Base-by-base conservation (phyloP, 2,113 vertebrate genomes). In the Chaetorhynchus papuensis region DNA sequence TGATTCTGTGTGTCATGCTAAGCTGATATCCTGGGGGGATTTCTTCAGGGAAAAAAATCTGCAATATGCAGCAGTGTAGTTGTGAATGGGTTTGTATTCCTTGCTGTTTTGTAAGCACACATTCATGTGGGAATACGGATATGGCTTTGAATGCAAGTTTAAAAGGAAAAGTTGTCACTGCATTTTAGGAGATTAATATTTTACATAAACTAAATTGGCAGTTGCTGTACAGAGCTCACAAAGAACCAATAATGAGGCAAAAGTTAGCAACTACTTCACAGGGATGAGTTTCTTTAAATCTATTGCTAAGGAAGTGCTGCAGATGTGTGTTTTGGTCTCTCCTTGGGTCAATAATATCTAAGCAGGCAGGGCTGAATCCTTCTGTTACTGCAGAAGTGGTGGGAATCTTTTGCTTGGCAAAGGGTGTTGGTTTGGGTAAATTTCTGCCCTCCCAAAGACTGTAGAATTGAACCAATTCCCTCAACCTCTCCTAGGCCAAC, bases 41-140 rank as follows among this genome's bases (percentile, higher is more conserved):
- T 78, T 78, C 19, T 56, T 15, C 8, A 3, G 35, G 28, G 19
- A 68, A 60, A 69, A 37, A 57, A 53, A n/a, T 17, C 41, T 77
- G 17, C 15, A 23, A 28, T 31, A 21, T 56, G 24, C 27, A 63
- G 37, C 47, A 27, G 2, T 44, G 30, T 2, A 17, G 11, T 4
- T 60, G 31, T 27, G 44, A n/a, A 35, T 52, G 22, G 23, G 24
- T 77, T 69, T 87, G 14, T 47, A 1, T 69, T 81, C 0, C 0
- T 49, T 74, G 35, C 19, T 22, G 27, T 54, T 12, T 2, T 60
- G 4, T 56, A 6, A 15, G 11, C 6, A 27, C n/a, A 17, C 4
- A 1, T 11, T 6, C 0, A 0, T 9, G 39, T 11, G 41, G 45
- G 39, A 60, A 21, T 57, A 39, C 11, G 11, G 9, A 4, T 19